Percentiles rank a stretch among this genome's conserved stretches.
Conservation (phyloP, 2,797 vertebrate species). For the Sebastes hubbsi region DNA sequence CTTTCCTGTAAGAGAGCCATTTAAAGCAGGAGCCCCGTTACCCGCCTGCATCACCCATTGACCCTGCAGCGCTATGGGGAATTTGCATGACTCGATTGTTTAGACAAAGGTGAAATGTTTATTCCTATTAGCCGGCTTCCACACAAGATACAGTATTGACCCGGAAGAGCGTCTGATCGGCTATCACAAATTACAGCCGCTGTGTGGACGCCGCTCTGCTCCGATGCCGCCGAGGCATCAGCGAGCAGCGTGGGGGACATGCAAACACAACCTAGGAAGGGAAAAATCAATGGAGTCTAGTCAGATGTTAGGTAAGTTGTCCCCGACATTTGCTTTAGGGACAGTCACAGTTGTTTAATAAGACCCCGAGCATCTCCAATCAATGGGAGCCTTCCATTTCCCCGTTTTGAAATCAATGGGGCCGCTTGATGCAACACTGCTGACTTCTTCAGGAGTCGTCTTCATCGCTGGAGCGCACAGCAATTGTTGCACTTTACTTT, state of each 20-base stretch:
- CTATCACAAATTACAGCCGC: constrained; percentile 78
- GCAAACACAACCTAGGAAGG: constrained; percentile 67
- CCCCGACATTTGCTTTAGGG: constrained; percentile 77
- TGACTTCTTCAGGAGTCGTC: constrained; percentile 70
- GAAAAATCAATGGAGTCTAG: constrained; percentile 82
- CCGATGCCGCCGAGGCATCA: constrained; percentile 44
- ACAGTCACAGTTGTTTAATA: constrained; percentile 84
- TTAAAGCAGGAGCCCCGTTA: constrained; percentile 54
- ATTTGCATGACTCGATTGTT: constrained; percentile 77
- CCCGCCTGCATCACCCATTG: constrained; percentile 64
- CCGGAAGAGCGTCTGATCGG: constrained; percentile 65
- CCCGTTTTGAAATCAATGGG: constrained; percentile 78
- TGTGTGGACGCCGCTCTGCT: constrained; percentile 38
- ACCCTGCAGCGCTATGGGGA: constrained; percentile 67
- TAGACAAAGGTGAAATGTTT: constrained; percentile 85
- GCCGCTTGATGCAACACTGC: constrained; percentile 66
- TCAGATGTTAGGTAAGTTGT: constrained; percentile 82
- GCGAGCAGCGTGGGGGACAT: constrained; percentile 58
- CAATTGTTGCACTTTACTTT: constrained; percentile 27
- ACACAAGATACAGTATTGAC: constrained; percentile 78
- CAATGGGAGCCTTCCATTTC: constrained; percentile 80
- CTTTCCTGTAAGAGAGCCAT: constrained; percentile 60
- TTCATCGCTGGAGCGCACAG: constrained; percentile 24
- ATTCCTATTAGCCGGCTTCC: constrained; percentile 79
- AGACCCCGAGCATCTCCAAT: constrained; percentile 81